Conservation (phyloP, 2,113 vertebrate species). For the Irena cyanogastra region DNA sequence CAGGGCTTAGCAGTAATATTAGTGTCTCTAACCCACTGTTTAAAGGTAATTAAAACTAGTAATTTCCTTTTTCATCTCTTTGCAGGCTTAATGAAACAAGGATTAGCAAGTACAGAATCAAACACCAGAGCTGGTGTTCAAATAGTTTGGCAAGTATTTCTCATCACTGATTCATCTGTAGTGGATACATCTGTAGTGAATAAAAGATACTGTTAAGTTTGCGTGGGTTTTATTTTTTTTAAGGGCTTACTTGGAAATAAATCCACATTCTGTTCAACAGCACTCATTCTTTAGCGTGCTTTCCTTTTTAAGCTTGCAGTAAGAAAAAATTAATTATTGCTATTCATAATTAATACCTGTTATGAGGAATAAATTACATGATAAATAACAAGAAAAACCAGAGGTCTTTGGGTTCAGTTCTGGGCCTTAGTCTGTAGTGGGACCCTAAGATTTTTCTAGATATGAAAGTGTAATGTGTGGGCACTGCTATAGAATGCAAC, state of each 20-base stretch:
- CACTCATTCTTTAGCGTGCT: background rate
- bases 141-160: background rate
- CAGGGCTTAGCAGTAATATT: background rate
- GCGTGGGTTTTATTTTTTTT: background rate
- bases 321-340: background rate
- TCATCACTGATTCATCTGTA: background rate
- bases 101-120: background rate
- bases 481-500: background rate
- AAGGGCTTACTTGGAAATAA: background rate
- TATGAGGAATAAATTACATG: background rate
- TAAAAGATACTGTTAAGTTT: background rate
- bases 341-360: background rate
- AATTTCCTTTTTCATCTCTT: background rate
- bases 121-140: background rate
- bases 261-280: background rate
- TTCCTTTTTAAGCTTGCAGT: background rate
- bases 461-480: background rate
- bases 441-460: background rate
- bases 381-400: background rate
- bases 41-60: background rate
- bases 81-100: background rate
- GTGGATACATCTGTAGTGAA: background rate
- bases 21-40: background rate
- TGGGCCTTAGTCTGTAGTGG: background rate
- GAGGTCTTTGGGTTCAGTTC: background rate